These are phyloP conservation scores for Lacerta viridis DNA, from an alignment of 2,797 vertebrate species.

Conservation along the genomic window DNA sequence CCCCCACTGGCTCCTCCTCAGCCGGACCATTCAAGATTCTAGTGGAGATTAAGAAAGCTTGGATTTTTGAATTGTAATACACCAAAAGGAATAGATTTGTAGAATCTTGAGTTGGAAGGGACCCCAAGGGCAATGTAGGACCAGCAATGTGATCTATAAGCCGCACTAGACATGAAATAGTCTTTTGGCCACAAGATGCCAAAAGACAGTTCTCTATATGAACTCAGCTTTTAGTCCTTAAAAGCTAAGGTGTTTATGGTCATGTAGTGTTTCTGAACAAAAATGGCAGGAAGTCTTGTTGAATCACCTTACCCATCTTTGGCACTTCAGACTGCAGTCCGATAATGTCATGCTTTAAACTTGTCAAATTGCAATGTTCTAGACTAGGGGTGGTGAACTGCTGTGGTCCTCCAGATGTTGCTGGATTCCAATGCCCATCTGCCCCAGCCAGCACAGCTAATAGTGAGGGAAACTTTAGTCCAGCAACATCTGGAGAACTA, in stretches of 20 bases:
- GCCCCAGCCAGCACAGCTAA: too few relatives aligned
- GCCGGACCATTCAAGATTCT: not conserved
- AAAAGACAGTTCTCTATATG: not conserved
- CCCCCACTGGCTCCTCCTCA: too few relatives aligned
- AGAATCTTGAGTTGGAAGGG: too few relatives aligned
- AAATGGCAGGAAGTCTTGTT: conserved; percentile 5
- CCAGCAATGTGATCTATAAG: not conserved
- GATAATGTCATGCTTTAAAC: not conserved
- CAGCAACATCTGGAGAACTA: not conserved
- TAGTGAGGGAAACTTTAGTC: too few relatives aligned
- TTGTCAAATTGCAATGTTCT: conserved; percentile 29
- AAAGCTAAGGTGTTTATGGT: conserved; percentile 28
- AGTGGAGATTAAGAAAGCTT: not conserved
- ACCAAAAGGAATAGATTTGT: too few relatives aligned
- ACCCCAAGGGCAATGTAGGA: too few relatives aligned
- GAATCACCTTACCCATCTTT: not conserved
- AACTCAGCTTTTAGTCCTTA: conserved; percentile 24
- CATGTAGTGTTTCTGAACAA: conserved; percentile 46
- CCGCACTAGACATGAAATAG: not conserved
- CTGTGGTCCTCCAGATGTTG: too few relatives aligned
- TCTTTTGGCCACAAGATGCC: too few relatives aligned
- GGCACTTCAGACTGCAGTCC: conserved; percentile 35
- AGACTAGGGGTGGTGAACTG: not conserved
- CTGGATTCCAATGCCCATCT: too few relatives aligned
- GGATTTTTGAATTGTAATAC: not conserved